A percentile compares a stretch with the other conserved stretches of the same genome.
Conservation (phyloP, 1,140 invertebrate genomes). For the Saccostrea cuccullata region DNA sequence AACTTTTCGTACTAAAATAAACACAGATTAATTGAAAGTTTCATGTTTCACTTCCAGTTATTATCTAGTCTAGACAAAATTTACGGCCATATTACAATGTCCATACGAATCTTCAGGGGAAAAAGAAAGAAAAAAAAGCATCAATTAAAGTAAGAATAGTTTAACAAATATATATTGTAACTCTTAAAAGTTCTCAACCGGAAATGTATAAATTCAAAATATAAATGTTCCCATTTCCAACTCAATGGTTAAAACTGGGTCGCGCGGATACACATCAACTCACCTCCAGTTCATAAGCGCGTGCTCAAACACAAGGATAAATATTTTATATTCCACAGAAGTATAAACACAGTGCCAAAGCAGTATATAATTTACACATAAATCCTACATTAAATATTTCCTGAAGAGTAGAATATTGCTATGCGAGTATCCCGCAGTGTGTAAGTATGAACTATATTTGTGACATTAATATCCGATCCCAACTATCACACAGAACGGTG, state of each 20-base stretch:
- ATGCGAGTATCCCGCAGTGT: neutral
- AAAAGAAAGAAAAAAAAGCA: neutral
- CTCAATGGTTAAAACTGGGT: slow-evolving; percentile 14
- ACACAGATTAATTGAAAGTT: slow-evolving; percentile 34
- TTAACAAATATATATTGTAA: neutral
- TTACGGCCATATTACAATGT: slow-evolving; percentile 22
- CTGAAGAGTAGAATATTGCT: slow-evolving; percentile 9
- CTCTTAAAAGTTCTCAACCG: neutral
- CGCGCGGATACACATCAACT: slow-evolving; percentile 4
- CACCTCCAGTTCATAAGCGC: slow-evolving; percentile 5
- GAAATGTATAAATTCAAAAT: slow-evolving; percentile 8
- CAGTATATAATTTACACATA: slow-evolving; percentile 34
- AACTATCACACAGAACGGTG: neutral
- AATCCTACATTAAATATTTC: slow-evolving; percentile 25
- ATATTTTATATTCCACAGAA: slow-evolving; percentile 36
- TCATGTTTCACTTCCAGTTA: slow-evolving; percentile 10
- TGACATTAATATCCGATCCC: slow-evolving; percentile 9
- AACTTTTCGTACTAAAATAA: slow-evolving; percentile 21
- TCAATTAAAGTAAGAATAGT: neutral
- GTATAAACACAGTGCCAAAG: slow-evolving; percentile 5
- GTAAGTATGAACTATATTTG: slow-evolving; percentile 28
- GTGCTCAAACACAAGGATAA: slow-evolving; percentile 8
- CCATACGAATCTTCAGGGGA: neutral
- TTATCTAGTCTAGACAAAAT: slow-evolving; percentile 33
- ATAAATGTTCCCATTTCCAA: slow-evolving; percentile 4